Conservation (phyloP, 2,888 invertebrate species). For the Drosophila histrio region DNA sequence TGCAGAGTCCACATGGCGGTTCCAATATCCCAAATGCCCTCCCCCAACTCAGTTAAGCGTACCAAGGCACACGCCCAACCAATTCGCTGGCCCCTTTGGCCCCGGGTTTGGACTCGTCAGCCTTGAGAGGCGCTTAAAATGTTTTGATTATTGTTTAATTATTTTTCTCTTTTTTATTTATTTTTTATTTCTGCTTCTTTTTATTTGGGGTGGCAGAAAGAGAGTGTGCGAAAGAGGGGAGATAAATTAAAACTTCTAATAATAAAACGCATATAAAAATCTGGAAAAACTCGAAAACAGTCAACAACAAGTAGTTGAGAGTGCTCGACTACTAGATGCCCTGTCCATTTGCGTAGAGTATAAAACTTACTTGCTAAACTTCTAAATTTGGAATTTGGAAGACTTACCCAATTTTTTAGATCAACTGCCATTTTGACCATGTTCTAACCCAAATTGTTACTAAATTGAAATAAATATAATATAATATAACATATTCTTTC, state of each 20-base stretch:
- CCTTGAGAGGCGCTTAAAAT: conserved; percentile 75
- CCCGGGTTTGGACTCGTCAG: conserved; percentile 39
- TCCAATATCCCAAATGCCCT: background rate
- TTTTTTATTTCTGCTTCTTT: background rate
- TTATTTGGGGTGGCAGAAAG: conserved; percentile 5
- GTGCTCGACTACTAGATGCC: background rate
- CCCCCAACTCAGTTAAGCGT: background rate
- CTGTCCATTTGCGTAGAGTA: background rate
- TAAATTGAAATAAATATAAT: no score
- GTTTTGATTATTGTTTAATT: conserved; percentile 69
- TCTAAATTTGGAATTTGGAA: no score
- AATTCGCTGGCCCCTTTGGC: conserved; percentile 30
- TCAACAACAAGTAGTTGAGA: background rate
- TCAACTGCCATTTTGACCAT: no score
- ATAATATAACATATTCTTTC: no score
- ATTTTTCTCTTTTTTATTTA: conserved; percentile 26
- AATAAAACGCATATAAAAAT: conserved; percentile 30
- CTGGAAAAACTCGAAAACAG: conserved; percentile 14
- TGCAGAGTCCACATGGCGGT: conserved; percentile 5
- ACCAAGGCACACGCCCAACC: conserved; percentile 21
- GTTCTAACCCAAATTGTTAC: no score
- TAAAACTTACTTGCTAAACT: no score
- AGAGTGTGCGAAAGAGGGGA: background rate
- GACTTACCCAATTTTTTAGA: no score
- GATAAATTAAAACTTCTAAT: conserved; percentile 23